A percentile compares a stretch with the other conserved stretches of the same genome.
Evolutionary conservation across 1,140 invertebrate genomes (phyloP).

Genomic region (Potamilus streckersoni): DNA sequence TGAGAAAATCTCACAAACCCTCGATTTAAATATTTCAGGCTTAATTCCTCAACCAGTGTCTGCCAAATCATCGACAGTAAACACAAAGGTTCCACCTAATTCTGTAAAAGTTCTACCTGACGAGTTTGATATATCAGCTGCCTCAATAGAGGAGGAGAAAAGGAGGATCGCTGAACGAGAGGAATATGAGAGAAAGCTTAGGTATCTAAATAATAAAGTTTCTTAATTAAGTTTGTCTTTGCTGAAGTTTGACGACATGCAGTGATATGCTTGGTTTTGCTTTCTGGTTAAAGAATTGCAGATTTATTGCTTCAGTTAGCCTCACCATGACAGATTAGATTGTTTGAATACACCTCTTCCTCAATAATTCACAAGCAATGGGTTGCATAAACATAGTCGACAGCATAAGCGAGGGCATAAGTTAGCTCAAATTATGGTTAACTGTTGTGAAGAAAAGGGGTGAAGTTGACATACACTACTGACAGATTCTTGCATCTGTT

Average conservation of each 20-base stretch:
- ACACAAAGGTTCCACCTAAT: not conserved
- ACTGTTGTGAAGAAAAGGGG: too few relatives aligned
- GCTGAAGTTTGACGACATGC: too few relatives aligned
- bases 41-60: slow-evolving; percentile 8
- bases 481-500: too few relatives aligned
- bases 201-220: slow-evolving; percentile 4
- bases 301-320: not conserved
- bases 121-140: not conserved
- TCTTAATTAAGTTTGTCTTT: too few relatives aligned
- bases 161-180: slow-evolving; percentile 16
- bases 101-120: slow-evolving; percentile 19
- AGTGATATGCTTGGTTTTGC: too few relatives aligned
- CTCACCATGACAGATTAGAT: too few relatives aligned
- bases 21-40: slow-evolving; percentile 2
- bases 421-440: too few relatives aligned
- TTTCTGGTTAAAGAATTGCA: not conserved
- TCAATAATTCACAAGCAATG: too few relatives aligned
- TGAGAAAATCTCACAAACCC: not conserved
- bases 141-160: slow-evolving; percentile 15
- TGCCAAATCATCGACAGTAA: slow-evolving; percentile 2
- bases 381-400: too few relatives aligned
- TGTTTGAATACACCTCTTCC: too few relatives aligned
- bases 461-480: too few relatives aligned
- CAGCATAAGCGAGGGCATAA: too few relatives aligned
- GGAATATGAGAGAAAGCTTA: slow-evolving; percentile 28